Evolutionary conservation across 2,888 invertebrate species (phyloP).

Genomic region (Amphiduros pacificus): DNA sequence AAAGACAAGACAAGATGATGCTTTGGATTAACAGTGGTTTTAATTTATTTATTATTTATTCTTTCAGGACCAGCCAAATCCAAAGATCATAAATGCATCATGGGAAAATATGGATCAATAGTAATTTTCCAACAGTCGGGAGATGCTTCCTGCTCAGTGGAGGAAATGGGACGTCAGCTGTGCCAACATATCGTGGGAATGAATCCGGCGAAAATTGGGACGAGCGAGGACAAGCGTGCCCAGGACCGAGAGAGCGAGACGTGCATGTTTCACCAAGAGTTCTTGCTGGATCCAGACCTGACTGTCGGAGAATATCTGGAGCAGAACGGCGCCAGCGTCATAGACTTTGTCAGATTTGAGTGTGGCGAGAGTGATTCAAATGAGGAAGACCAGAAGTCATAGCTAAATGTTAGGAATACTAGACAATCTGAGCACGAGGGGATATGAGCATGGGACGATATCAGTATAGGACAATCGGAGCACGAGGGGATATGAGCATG

Average conservation of each 20-base stretch:
- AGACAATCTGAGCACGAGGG: no score
- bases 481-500: no score
- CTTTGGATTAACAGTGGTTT: not conserved
- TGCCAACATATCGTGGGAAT: slow-evolving; percentile 87
- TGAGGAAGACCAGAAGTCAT: no score
- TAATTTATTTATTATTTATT: not conserved
- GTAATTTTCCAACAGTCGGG: slow-evolving; percentile 68
- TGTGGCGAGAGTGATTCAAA: no score
- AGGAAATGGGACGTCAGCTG: slow-evolving; percentile 71
- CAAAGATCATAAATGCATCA: slow-evolving; percentile 26
- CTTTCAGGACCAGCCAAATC: slow-evolving; percentile 8
- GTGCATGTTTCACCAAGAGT: slow-evolving; percentile 83
- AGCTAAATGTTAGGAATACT: no score
- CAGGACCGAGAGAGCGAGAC: slow-evolving; percentile 64
- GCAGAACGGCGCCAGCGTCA: slow-evolving; percentile 64
- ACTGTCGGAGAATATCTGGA: slow-evolving; percentile 75
- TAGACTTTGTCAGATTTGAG: slow-evolving; percentile 85
- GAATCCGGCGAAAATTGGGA: slow-evolving; percentile 44
- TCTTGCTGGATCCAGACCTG: slow-evolving; percentile 75
- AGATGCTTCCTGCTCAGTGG: slow-evolving; percentile 7
- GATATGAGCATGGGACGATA: no score
- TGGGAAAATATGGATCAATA: slow-evolving; percentile 84
- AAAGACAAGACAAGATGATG: no score
- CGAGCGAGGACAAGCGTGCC: not conserved
- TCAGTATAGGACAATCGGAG: no score